Evolutionary conservation across 2,797 vertebrate genomes (phyloP).

Genomic region (Leptoclinus maculatus): DNA sequence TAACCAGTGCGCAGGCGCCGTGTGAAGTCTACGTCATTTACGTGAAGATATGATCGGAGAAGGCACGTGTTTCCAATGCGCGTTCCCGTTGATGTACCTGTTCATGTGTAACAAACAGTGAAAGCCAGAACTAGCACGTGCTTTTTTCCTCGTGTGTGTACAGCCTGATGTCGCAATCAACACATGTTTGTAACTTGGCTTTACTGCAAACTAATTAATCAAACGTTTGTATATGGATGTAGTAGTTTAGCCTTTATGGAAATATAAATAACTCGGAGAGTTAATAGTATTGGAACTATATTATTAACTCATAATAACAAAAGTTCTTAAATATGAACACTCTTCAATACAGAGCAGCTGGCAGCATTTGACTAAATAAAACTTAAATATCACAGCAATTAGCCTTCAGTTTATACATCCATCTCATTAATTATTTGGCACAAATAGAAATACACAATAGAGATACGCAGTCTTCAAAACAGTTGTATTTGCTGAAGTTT

Average conservation of each 20-base stretch:
- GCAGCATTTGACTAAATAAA: background rate
- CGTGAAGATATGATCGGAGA: background rate
- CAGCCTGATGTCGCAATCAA: background rate
- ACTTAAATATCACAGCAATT: background rate
- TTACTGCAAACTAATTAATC: background rate
- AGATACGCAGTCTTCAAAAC: no score
- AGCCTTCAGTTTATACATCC: background rate
- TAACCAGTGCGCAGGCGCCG: conserved; percentile 23
- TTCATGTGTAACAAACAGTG: background rate
- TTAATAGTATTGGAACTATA: background rate
- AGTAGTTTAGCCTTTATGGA: background rate
- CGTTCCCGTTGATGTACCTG: background rate
- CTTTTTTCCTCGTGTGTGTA: background rate
- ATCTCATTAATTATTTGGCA: background rate
- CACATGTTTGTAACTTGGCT: background rate
- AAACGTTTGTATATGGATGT: background rate
- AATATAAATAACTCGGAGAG: no score
- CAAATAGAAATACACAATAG: background rate
- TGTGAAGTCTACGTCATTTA: background rate
- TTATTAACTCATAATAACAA: background rate
- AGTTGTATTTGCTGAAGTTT: background rate
- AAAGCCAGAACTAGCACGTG: background rate
- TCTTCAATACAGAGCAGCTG: background rate
- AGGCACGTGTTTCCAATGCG: background rate
- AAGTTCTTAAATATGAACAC: background rate